Base-by-base conservation (phyloP, 2,888 invertebrate species). In the Lasius fuliginosus region DNA sequence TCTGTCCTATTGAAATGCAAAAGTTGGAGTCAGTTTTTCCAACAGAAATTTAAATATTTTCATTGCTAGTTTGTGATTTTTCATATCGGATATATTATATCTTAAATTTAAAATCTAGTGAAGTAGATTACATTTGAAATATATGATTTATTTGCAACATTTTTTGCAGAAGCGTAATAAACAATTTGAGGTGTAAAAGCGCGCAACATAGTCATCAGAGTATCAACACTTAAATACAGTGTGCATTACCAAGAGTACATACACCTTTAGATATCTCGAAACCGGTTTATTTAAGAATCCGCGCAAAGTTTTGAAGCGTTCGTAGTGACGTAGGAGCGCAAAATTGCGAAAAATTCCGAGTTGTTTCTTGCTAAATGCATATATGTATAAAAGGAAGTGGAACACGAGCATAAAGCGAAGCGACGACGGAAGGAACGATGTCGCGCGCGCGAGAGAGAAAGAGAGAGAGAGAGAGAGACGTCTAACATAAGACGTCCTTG, bases 401-500 rank as follows among this genome's bases (percentile, higher is more conserved):
- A 77, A 56, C 1, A 18, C 11, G 18, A 46, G 42, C 9, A 12
- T 76, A 69, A 73, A 58, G 30, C 27, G 33, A 56, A 60, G n/a
- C 33, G 12, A 2, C 15, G 15, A 36, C 36, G 46, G 23, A 68
- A 30, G 15, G 40, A 56, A 71, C n/a, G 23, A 23, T 23, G 23
- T 23, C 23, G 23, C 23, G 23, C 23, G 23, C 23, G 23, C 23
- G 23, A 23, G 65, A 23, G 76, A 33, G 33, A 33, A 33, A 33
- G 33, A 33, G 36, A 36, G 36, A 36, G 36, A 36, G 4, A 36
- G 36, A 36, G 8, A 8, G 60, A 60, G 79, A 88, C 62, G 81
- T 58, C 12, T 33, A 60, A 23, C 23, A 23, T 23, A 23, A 81
- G 68, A 36, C 53, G 83, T 68, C 88, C 84, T 86, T 77, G 86